Evolutionary conservation across 2,113 vertebrate genomes (phyloP).

Genomic region (Paralichthys olivaceus): DNA sequence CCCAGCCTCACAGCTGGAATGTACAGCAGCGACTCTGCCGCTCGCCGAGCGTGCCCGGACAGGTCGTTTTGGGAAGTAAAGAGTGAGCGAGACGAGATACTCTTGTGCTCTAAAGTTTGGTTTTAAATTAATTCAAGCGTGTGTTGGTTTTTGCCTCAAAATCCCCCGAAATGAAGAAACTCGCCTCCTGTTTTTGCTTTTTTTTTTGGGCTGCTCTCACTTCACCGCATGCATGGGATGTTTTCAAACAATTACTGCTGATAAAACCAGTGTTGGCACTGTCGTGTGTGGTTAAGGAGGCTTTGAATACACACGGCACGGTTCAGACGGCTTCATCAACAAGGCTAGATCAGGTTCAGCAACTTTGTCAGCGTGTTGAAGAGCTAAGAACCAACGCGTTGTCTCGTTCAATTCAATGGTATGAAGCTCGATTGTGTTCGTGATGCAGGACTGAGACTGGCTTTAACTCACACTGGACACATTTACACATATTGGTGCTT

Average conservation of each 20-base stretch:
- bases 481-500: not conserved
- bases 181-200: not conserved
- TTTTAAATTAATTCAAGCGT: not conserved
- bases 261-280: not conserved
- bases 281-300: not conserved
- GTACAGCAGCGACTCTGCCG: slow-evolving; percentile 23
- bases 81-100: not conserved
- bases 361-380: slow-evolving; percentile 24
- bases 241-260: not conserved
- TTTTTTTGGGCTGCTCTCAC: not conserved
- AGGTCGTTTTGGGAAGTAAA: slow-evolving; percentile 28
- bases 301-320: slow-evolving; percentile 1
- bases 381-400: not conserved
- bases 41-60: slow-evolving; percentile 56
- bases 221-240: not conserved
- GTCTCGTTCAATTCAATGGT: not conserved
- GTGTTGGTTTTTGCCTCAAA: not conserved
- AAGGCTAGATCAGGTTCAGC: slow-evolving; percentile 41
- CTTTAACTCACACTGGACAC: not conserved
- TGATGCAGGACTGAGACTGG: not conserved
- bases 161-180: too few species aligned
- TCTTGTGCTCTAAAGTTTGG: too few species aligned
- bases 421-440: not conserved
- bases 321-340: not conserved
- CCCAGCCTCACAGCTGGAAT: slow-evolving; percentile 59